Evolutionary conservation across 2,888 invertebrate species (phyloP), one percentile per base, ranked within the genome.

Genomic region (Epirrhoe alternata): DNA sequence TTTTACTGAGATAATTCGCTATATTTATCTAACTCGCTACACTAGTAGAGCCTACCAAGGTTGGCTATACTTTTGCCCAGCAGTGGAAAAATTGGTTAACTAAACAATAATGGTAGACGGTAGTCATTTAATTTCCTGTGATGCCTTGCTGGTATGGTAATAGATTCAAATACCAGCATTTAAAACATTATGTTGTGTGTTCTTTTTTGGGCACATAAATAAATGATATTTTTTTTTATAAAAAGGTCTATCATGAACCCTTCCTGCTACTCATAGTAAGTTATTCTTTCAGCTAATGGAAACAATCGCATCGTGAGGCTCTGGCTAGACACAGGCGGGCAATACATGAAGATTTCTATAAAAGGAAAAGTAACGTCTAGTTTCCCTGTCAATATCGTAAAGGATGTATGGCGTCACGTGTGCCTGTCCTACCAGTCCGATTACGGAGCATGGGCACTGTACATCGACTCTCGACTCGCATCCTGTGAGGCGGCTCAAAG

Each of bases 391-490:
- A 88, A 93, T 45, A 73, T 89, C 77, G 91, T 71, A 0, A 83
- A 80, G 60, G 86, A 88, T 74, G 91, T 90, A 5, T 96, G 96
- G 96, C 94, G 94, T 55, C 96, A 96, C 79, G 81, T 96, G 16
- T 96, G 96, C 72, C 87, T 95, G 70, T 95, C 96, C 53, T 96
- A 96, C 93, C 94, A 95, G 69, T 94, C 95, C 0, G 88, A 88
- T 62, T 88, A 86, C 55, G 96, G 94, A n/a, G 92, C 93, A 6
- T 96, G 95, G 94, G 94, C 93, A 35, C 81, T 95, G 5, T 95
- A 94, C 84, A 69, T 95, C 47, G 94, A 96, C 80, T 95, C 95
- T 6, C 91, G 90, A 60, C 87, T 95, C 69, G 79, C 83, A 74
- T 87, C 76, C 12, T 93, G 92, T 64, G 87, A 89, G 70, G 81